phyloP scores from a whole-genome alignment of 2,888 invertebrate genomes.

The Coleophora deauratella region DNA sequence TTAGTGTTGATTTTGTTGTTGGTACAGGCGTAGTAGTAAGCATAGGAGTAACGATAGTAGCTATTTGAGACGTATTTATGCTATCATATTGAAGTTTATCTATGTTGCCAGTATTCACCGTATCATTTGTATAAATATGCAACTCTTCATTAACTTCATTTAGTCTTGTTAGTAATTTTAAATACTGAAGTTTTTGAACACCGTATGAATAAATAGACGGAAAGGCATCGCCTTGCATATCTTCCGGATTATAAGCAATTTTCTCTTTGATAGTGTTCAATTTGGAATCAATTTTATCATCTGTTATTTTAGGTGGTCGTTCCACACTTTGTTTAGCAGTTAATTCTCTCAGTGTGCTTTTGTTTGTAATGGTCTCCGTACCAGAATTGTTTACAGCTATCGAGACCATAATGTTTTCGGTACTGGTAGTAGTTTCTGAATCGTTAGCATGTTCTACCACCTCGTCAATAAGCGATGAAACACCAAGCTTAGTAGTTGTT shows the following conservation, averaged over 20 bases:
- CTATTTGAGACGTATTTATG: constrained; percentile 22
- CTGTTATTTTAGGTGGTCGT: constrained; percentile 25
- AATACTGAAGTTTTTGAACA: constrained; percentile 53
- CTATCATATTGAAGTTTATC: constrained; percentile 48
- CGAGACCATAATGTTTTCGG: background rate
- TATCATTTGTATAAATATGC: constrained; percentile 51
- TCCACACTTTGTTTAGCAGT: constrained; percentile 14
- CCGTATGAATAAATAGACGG: constrained; percentile 58
- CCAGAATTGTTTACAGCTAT: background rate
- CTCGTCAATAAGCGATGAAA: constrained; percentile 1
- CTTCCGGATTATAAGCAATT: constrained; percentile 54
- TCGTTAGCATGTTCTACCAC: no score
- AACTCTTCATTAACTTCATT: constrained; percentile 53
- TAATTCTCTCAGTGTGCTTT: background rate
- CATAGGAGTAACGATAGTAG: constrained; percentile 20
- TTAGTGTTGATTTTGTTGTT: constrained; percentile 22
- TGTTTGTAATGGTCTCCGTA: background rate
- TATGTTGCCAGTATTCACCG: constrained; percentile 32
- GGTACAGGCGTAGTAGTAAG: constrained; percentile 14
- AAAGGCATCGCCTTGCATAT: constrained; percentile 60
- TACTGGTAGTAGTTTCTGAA: constrained; percentile 3
- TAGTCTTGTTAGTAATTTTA: constrained; percentile 48
- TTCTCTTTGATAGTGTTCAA: constrained; percentile 14
- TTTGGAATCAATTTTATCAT: constrained; percentile 11
- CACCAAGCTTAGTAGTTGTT: constrained; percentile 31